Percentiles rank a stretch among this genome's conserved stretches.
Evolutionary conservation across 2,113 vertebrate species (phyloP).

Genomic region (Thryonomys swinderianus): DNA sequence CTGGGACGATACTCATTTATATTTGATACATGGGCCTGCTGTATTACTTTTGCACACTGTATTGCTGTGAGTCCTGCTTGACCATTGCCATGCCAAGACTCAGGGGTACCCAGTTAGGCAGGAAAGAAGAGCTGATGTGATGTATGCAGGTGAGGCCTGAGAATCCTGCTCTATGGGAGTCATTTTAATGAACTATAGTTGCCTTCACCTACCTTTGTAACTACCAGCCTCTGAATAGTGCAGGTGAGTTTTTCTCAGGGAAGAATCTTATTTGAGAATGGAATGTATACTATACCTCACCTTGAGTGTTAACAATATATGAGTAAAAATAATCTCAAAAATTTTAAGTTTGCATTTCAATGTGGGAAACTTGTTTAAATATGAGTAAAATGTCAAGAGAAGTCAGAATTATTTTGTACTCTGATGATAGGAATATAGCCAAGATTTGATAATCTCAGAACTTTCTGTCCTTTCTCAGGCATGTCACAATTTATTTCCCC

Average conservation of each 20-base stretch:
- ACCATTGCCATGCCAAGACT: background rate
- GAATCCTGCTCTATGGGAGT: no score
- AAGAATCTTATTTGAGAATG: background rate
- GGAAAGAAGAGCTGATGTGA: background rate
- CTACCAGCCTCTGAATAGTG: background rate
- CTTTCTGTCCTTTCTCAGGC: slow-evolving; percentile 34
- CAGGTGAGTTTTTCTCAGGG: background rate
- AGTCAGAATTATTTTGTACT: background rate
- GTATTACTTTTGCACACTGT: background rate
- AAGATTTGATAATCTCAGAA: background rate
- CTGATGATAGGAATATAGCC: background rate
- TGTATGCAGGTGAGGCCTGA: no score
- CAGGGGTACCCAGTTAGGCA: background rate
- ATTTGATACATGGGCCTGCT: background rate
- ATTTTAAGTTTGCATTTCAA: slow-evolving; percentile 8
- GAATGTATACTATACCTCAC: background rate
- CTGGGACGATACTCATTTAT: background rate
- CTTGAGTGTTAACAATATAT: background rate
- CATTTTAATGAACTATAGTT: no score
- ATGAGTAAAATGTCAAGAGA: slow-evolving; percentile 10
- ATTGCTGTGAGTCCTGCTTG: background rate
- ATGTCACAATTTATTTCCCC: background rate
- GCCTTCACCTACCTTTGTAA: background rate
- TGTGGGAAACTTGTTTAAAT: background rate
- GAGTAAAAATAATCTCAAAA: background rate